phyloP scores from a whole-genome alignment of 2,888 invertebrate genomes.

The Catocala fraxini region DNA sequence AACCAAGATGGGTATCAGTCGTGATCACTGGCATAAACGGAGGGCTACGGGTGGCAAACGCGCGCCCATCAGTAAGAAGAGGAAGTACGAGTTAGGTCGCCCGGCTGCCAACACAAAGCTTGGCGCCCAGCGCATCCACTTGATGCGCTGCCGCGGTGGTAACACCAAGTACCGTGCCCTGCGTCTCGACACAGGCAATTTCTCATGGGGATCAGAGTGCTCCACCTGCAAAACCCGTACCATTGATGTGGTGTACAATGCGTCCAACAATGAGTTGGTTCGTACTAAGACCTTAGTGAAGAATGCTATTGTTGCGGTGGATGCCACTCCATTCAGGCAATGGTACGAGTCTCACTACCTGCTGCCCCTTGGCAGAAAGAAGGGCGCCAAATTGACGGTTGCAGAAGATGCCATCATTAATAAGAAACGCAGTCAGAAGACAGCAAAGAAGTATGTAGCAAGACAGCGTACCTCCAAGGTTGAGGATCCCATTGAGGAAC shows the following conservation, averaged over 20 bases:
- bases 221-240: constrained; percentile 98
- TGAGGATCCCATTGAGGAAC: constrained; percentile 97
- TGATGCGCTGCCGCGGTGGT: constrained; percentile 98
- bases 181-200: constrained; percentile 98
- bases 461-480: constrained; percentile 98
- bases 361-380: constrained; percentile 98
- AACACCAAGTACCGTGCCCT: constrained; percentile 98
- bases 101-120: constrained; percentile 99
- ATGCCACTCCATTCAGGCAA: constrained; percentile 99
- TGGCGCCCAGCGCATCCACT: constrained; percentile 97
- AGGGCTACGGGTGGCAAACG: constrained; percentile 99
- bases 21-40: constrained; percentile 99
- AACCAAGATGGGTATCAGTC: constrained; percentile 99
- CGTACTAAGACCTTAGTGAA: constrained; percentile 99
- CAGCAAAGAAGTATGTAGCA: constrained; percentile 96
- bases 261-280: constrained; percentile 99
- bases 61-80: constrained; percentile 99
- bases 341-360: constrained; percentile 99
- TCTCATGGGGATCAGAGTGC: constrained; percentile 99
- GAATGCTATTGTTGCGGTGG: constrained; percentile 98
- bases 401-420: constrained; percentile 97
- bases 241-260: constrained; percentile 99
- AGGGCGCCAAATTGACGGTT: constrained; percentile 97
- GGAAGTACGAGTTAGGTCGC: constrained; percentile 99
- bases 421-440: constrained; percentile 97